Conservation (phyloP, 2,797 vertebrate genomes). For the Aldrovandia affinis region DNA sequence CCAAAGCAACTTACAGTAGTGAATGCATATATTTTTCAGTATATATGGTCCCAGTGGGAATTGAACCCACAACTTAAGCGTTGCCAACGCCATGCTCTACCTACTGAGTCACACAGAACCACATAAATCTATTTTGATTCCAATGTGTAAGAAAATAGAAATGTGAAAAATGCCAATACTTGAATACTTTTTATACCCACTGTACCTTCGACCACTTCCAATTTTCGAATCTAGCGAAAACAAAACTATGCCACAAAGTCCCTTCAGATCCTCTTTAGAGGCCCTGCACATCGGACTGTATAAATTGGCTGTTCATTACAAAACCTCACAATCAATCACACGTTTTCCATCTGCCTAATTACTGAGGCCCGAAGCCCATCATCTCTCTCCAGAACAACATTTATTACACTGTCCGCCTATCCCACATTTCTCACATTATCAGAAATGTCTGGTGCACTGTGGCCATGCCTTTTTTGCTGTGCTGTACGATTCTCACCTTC, state of each 20-base stretch:
- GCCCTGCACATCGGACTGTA: background rate
- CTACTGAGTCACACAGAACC: too few species aligned
- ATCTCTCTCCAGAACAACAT: background rate
- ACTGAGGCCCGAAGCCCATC: constrained; percentile 33
- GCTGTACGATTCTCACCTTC: constrained; percentile 78
- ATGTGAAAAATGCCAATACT: too few species aligned
- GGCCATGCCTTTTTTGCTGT: too few species aligned
- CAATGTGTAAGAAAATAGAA: too few species aligned
- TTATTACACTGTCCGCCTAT: too few species aligned
- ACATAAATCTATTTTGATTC: background rate
- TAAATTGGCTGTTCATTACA: background rate
- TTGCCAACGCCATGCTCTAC: too few species aligned
- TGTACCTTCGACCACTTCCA: background rate
- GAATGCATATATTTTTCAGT: too few species aligned
- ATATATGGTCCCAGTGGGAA: too few species aligned
- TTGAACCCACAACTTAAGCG: too few species aligned
- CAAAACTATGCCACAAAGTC: background rate
- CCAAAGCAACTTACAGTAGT: too few species aligned
- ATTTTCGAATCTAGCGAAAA: background rate
- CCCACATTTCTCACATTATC: background rate
- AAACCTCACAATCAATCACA: background rate
- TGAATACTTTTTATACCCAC: too few species aligned
- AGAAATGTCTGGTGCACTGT: background rate
- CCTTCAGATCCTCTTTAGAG: background rate
- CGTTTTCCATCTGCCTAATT: constrained; percentile 37